Evolutionary conservation across 2,797 vertebrate genomes (phyloP).

Genomic region (Crypturellus tataupa): DNA sequence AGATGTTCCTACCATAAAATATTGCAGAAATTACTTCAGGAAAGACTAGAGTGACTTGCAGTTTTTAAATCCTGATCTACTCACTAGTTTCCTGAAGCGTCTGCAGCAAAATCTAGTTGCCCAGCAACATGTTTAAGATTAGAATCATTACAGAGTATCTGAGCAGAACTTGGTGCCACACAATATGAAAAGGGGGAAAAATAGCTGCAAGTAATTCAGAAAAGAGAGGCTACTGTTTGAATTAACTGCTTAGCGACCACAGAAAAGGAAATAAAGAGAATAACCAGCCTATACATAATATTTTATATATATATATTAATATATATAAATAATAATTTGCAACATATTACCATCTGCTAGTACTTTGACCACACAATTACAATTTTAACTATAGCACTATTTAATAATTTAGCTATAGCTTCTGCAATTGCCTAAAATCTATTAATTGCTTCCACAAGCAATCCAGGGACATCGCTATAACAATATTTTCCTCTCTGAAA

Average conservation of each 20-base stretch:
- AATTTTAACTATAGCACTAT: neutral
- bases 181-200: neutral
- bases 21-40: neutral
- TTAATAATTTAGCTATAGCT: neutral
- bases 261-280: neutral
- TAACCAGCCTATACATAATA: neutral
- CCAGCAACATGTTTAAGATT: conserved; percentile 39
- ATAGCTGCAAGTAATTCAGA: neutral
- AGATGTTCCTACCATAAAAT: neutral
- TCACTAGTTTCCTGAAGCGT: conserved; percentile 1
- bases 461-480: neutral
- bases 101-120: conserved; percentile 43
- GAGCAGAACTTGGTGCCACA: conserved; percentile 10
- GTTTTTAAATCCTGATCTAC: conserved; percentile 3
- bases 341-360: neutral
- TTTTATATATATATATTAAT: too few relatives aligned
- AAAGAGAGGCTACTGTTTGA: neutral
- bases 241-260: neutral
- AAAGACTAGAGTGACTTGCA: neutral
- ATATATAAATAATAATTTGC: neutral
- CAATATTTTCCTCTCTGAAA: neutral
- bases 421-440: neutral
- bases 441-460: neutral
- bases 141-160: conserved; percentile 24
- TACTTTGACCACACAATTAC: neutral